Base-by-base conservation (phyloP, 2,113 vertebrate genomes). In the Hippolais icterina region DNA sequence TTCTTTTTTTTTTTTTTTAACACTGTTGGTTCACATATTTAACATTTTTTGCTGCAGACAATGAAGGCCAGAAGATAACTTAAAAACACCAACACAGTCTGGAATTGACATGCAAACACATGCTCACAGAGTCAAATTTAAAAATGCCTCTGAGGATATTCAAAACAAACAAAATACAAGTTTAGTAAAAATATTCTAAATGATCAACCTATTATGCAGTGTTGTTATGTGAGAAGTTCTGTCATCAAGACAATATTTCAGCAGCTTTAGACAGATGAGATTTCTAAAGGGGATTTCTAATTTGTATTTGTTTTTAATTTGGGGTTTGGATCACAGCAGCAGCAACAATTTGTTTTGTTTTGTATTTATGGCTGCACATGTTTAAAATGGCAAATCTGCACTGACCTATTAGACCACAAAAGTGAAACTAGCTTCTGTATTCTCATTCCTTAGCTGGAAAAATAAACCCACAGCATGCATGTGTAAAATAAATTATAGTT, bases 301-400 rank as follows among this genome's bases (percentile, higher is more conserved):
- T 75, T 96, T 83, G 64, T 94, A 41, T 96, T 96, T 97, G 93
- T 87, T 96, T 97, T 96, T 92, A 96, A 96, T 97, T 96, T 92
- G 76, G 74, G 86, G 96, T 92, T 94, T 96, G 95, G 93, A 97
- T 92, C 89, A 52, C 68, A 87, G 76, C 86, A 94, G 89, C 93
- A 94, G 72, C 84, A 94, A 74, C 84, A 92, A 83, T 90, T 94
- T 95, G 93, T 94, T 96, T 94, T 93, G 93, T 66, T 92, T 80
- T 81, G 56, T 90, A 88, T 96, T 96, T 94, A 95, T 78, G 92
- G 60, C 79, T 94, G 92, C 94, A 90, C 68, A 78, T 91, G 84
- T 95, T 96, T 90, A 75, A 97, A 96, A 95, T 90, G 79, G 87
- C 89, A 86, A 95, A 94, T 93, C 95, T 95, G 91, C 56, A 28